Base-by-base conservation (phyloP, 2,888 invertebrate genomes). In the Strigamia transsilvanica region DNA sequence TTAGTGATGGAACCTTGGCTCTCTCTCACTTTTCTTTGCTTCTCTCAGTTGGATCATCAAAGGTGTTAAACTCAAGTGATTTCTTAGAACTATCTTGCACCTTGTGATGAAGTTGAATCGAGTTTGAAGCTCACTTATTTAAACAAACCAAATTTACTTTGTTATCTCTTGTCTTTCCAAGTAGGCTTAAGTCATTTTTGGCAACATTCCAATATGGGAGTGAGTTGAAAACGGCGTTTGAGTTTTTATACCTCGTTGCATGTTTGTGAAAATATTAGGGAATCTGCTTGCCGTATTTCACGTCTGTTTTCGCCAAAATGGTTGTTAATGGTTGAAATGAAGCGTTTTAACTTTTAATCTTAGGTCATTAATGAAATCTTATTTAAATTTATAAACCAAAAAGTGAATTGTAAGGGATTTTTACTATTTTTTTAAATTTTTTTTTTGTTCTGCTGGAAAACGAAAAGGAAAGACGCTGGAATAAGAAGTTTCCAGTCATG, bases 101-200 rank as follows among this genome's bases (percentile, higher is more conserved):
- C 23, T 32, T 73, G 73, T 73, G 73, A 73, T 73, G 73, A 73
- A 73, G 73, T 73, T 73, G 73, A 73, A 32, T 73, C 73, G 73
- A 73, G 73, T 73, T 73, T 73, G 73, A 73, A 73, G 73, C 73
- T 73, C 73, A 73, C 73, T 73, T 73, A 73, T 73, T 73, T 73
- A 73, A 73, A 73, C 73, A 73, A 73, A 73, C 73, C 73, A 73
- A 73, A 73, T 73, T 73, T 73, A 73, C 73, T 73, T 73, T 73
- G 73, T 73, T 73, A 73, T 73, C 73, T 73, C 73, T 56, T 73
- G 73, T 73, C 73, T 73, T 73, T 32, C 73, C 27, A 73, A 73
- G 73, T 73, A 73, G 73, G 73, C 73, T 73, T 73, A 73, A 73
- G 73, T 73, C 73, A 73, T 15, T 73, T 73, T 73, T 73, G 73